Base-by-base conservation (phyloP, 2,797 vertebrate genomes). In the Enteromius paludinosus region DNA sequence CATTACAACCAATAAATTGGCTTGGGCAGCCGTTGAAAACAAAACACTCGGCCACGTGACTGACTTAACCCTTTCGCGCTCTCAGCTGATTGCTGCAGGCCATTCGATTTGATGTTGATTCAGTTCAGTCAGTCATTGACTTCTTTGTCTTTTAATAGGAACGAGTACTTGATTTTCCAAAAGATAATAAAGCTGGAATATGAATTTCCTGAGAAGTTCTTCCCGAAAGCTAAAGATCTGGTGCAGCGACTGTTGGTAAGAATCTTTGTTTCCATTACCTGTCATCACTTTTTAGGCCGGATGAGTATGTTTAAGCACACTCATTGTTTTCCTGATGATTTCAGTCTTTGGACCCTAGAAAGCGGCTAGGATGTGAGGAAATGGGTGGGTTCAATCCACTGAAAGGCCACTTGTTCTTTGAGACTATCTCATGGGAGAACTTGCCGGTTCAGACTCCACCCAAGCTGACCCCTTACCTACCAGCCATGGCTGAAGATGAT, bases 121-220 rank as follows among this genome's bases (percentile, higher is more conserved):
- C 14, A 15, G 20, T 45, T 45, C 10, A 43, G 20, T 11, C 9
- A 59, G 9, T 62, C 10, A 61, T 56, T 59, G 2, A 3, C 30
- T 30, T 49, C 12, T 38, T 76, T 56, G 43, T 70, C 2, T 84
- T 61, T 89, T 28, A 30, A 75, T 93, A 99, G 98, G 93, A 99
- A 99, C 59, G 98, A 99, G 61, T 99, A 99, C 93, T 96, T 99
- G 91, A 99, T 99, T 96, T 99, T 99, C 94, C 98, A 99, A 94
- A 99, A 99, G 93, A 99, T 99, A 92, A 98, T 98, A 94, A 99
- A 98, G 87, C 92, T 99, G 96, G 98, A 99, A 87, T 99, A 99
- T 90, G 97, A 99, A 87, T 99, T 99, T 85, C 98, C 98, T 85
- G 98, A 99, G 91, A 99, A 99, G 93, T 99, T 99, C 92, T 99